Conservation (phyloP, 2,888 invertebrate species). For the Imbricaverruca yamaguchii region DNA sequence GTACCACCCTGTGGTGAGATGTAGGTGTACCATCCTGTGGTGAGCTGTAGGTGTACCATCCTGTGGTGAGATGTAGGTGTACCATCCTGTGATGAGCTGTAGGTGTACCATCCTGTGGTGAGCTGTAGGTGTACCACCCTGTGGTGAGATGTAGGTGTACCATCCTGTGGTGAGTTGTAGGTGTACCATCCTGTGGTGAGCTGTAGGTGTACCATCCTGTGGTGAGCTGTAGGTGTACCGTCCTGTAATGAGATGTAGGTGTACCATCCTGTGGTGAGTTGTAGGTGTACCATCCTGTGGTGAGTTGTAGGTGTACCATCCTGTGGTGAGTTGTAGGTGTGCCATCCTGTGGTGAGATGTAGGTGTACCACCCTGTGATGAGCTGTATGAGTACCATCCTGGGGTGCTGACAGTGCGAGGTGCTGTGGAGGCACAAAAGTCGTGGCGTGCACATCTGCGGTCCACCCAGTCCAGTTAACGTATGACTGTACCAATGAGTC, state of each 20-base stretch:
- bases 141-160: conserved; percentile 60
- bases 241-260: conserved; percentile 60
- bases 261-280: conserved; percentile 58
- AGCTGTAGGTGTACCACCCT: conserved; percentile 61
- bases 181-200: conserved; percentile 55
- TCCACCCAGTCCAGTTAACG: too few relatives aligned
- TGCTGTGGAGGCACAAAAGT: too few relatives aligned
- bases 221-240: conserved; percentile 59
- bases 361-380: conserved; percentile 51
- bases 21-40: conserved; percentile 56
- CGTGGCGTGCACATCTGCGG: too few relatives aligned
- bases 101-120: conserved; percentile 51
- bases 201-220: conserved; percentile 60
- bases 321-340: conserved; percentile 59
- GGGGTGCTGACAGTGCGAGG: too few relatives aligned
- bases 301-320: conserved; percentile 61
- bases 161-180: conserved; percentile 62
- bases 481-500: too few relatives aligned
- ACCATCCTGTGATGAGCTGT: conserved; percentile 64
- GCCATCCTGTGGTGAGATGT: conserved; percentile 64
- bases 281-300: conserved; percentile 56
- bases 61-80: conserved; percentile 59
- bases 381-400: conserved; percentile 51
- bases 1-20: conserved; percentile 58
- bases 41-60: conserved; percentile 61